phyloP scores from a whole-genome alignment of 2,113 vertebrate genomes.

The Nipponia nippon region DNA sequence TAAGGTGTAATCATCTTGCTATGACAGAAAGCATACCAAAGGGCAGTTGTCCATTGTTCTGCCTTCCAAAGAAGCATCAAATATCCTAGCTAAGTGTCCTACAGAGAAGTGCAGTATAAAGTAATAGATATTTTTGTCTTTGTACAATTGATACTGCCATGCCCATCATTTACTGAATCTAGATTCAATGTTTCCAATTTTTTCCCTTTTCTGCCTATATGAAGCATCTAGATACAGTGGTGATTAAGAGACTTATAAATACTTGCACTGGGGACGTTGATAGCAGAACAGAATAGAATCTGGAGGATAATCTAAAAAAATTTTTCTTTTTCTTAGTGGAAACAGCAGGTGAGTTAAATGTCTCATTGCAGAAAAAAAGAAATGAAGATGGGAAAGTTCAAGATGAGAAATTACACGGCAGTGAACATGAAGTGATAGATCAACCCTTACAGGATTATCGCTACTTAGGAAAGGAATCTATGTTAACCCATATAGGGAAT shows the following conservation, averaged over 20 bases:
- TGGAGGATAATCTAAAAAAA: background rate
- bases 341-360: background rate
- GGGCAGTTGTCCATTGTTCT: background rate
- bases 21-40: background rate
- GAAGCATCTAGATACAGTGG: background rate
- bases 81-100: background rate
- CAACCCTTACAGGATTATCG: slow-evolving; percentile 29
- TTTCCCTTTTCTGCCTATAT: background rate
- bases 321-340: background rate
- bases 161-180: background rate
- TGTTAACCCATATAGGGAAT: slow-evolving; percentile 4
- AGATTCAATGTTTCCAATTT: background rate
- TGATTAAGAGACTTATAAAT: background rate
- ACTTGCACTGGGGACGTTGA: background rate
- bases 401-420: slow-evolving; percentile 44
- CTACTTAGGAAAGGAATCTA: slow-evolving; percentile 50
- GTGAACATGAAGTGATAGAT: slow-evolving; percentile 39
- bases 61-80: background rate
- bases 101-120: background rate
- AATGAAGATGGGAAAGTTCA: background rate
- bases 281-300: background rate
- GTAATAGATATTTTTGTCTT: background rate
- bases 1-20: background rate
- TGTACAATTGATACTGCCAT: background rate
- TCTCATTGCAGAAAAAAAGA: background rate